Evolutionary conservation across 2,888 invertebrate species (phyloP).

Genomic region (Caenorhabditis auriculariae): DNA sequence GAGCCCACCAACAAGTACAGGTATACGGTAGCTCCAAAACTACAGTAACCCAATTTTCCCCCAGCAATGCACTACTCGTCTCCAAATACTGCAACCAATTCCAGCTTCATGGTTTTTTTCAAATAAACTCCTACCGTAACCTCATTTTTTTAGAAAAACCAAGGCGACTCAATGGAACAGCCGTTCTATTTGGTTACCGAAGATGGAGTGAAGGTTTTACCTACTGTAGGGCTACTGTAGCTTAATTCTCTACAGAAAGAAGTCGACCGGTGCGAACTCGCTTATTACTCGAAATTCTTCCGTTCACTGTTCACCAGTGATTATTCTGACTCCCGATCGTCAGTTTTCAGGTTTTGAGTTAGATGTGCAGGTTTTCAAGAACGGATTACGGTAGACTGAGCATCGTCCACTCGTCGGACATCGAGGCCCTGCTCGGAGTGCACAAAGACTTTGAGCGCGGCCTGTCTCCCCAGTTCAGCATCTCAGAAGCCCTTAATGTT

Average conservation of each 20-base stretch:
- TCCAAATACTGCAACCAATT: constrained; percentile 4
- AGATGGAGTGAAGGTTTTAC: background rate
- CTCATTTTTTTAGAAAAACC: too few relatives aligned
- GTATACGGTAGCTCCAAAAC: too few relatives aligned
- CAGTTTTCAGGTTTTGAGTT: constrained; percentile 6
- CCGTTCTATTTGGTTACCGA: background rate
- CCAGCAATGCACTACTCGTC: background rate
- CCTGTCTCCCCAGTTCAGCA: constrained; percentile 8
- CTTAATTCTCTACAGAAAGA: constrained; percentile 6
- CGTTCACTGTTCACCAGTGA: constrained; percentile 11
- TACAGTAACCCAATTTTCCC: too few relatives aligned
- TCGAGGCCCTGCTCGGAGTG: constrained; percentile 22
- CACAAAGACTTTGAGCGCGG: constrained; percentile 20
- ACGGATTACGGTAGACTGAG: constrained; percentile 13
- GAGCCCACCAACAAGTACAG: constrained; percentile 15
- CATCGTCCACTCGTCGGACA: constrained; percentile 10
- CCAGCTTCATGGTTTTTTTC: constrained; percentile 9
- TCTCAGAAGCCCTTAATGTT: constrained; percentile 21
- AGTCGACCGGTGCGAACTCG: constrained; percentile 12
- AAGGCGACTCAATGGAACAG: too few relatives aligned
- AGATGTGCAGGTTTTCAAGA: background rate
- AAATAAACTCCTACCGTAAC: too few relatives aligned
- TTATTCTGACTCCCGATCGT: constrained; percentile 10
- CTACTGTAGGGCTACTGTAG: background rate
- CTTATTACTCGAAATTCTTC: constrained; percentile 22